Base-by-base conservation (phyloP, 2,888 invertebrate genomes). In the Agrenia bidenticulata region DNA sequence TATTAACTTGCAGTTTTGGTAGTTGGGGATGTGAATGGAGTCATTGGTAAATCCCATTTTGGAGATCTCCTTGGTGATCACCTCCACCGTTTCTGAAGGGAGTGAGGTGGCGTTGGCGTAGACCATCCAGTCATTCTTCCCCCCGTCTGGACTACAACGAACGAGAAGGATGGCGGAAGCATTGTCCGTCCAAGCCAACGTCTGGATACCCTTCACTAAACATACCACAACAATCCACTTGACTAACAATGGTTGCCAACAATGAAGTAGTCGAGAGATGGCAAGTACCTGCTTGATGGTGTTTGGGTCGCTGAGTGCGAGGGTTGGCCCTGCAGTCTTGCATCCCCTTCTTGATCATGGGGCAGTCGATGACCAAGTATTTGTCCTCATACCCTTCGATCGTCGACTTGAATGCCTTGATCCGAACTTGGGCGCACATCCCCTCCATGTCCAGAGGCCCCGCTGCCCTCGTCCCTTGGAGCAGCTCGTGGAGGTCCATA, bases 171-270 rank as follows among this genome's bases (percentile, higher is more conserved):
- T 62, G n/a, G 50, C 64, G n/a, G 41, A 54, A 37, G 51, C 24
- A 50, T 70, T 70, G 41, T 70, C 64, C 0, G 70, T 70, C 70
- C 70, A 70, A 0, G 64, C 61, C 4, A 70, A 59, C 1, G 60
- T 67, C 24, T 63, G 61, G 11, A 70, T 64, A 1, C 58, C 64
- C 21, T 64, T 64, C 1, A 61, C 70, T 67, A 24, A 63, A 26
- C 15, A 26, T 42, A 11, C 27, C 19, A 55, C 27, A n/a, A 27
- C 41, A 55, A n/a, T 49, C 7, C n/a, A n/a, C n/a, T n/a, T n/a
- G n/a, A n/a, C n/a, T n/a, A n/a, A n/a, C n/a, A n/a, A n/a, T n/a
- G n/a, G n/a, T n/a, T n/a, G n/a, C n/a, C n/a, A n/a, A n/a, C n/a
- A n/a, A n/a, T n/a, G n/a, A n/a, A n/a, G n/a, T n/a, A n/a, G n/a